Base-by-base conservation (phyloP, 2,888 invertebrate genomes). In the Barypeithes pellucidus region DNA sequence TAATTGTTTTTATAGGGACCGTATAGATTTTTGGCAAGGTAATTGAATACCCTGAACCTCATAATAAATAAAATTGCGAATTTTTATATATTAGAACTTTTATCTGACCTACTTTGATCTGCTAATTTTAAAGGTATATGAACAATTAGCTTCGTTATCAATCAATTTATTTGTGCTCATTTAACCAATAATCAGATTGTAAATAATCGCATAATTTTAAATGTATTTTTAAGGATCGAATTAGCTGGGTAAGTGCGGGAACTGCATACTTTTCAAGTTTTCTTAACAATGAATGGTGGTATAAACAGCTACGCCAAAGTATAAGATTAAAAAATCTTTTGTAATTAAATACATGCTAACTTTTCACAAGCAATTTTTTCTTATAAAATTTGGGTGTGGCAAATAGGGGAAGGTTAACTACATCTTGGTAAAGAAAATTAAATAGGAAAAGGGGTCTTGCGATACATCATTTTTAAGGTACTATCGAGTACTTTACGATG, bases 71-170 rank as follows among this genome's bases (percentile, higher is more conserved):
- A 43, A 43, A 43, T 43, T 16, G 14, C 18, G 11, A 47, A 47
- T 47, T 47, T 20, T 20, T 9, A 47, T 47, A 47, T 47, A 20
- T 20, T 20, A 20, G 9, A 60, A 39, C 8, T 18, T 39, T 60
- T 60, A 60, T 60, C 60, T 60, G 60, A 33, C 60, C 60, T 60
- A 59, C 36, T 59, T 59, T 59, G 18, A 36, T 36, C 36, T 18
- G 36, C 59, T 9, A 39, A 47, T 47, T 47, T 18, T 47, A 20
- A 47, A 47, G 47, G 47, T 20, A 47, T 47, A 47, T 47, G 47
- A 47, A 47, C 47, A 47, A 47, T 47, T 12, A 45, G n/a, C 9
- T 20, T 9, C 47, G 18, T 47, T 47, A 47, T 47, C 47, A 47
- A 20, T 20, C 47, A 47, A 8, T 47, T 16, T 45, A 14, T 45